Conservation (phyloP, 2,113 vertebrate genomes). For the Taxidea taxus region DNA sequence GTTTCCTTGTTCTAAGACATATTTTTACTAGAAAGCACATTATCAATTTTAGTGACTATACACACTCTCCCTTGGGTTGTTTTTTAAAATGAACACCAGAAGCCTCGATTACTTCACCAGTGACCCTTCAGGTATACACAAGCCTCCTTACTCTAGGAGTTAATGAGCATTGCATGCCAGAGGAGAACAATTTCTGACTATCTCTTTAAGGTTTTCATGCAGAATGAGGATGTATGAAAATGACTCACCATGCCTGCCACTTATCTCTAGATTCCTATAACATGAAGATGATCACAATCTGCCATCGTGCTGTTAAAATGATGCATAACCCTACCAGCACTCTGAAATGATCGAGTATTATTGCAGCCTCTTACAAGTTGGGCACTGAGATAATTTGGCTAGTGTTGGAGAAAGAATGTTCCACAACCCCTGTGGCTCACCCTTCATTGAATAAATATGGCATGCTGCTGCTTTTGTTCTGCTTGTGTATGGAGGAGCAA, state of each 20-base stretch:
- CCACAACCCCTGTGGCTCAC: constrained; percentile 83
- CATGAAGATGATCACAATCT: constrained; percentile 87
- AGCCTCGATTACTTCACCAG: neutral
- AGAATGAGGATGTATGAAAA: constrained; percentile 77
- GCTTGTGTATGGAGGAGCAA: constrained; percentile 82
- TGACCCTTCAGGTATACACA: neutral
- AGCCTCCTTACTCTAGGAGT: neutral
- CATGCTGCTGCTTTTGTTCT: constrained; percentile 83
- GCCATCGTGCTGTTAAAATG: constrained; percentile 89
- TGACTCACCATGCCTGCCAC: constrained; percentile 81
- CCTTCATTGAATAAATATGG: constrained; percentile 86
- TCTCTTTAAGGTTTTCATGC: constrained; percentile 80
- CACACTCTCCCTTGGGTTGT: neutral
- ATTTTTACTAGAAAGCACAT: neutral
- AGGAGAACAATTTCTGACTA: constrained; percentile 25
- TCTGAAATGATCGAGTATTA: constrained; percentile 87
- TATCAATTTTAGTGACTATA: neutral
- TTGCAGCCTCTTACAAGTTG: constrained; percentile 86
- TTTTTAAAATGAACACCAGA: neutral
- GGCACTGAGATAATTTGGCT: constrained; percentile 89
- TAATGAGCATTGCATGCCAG: constrained; percentile 36
- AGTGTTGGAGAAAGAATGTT: constrained; percentile 84
- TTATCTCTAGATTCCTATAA: constrained; percentile 85
- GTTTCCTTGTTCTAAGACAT: neutral
- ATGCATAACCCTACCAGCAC: constrained; percentile 83